Evolutionary conservation across 2,888 invertebrate species (phyloP), one percentile per base, ranked within the genome.

Genomic region (Clanis bilineata): DNA sequence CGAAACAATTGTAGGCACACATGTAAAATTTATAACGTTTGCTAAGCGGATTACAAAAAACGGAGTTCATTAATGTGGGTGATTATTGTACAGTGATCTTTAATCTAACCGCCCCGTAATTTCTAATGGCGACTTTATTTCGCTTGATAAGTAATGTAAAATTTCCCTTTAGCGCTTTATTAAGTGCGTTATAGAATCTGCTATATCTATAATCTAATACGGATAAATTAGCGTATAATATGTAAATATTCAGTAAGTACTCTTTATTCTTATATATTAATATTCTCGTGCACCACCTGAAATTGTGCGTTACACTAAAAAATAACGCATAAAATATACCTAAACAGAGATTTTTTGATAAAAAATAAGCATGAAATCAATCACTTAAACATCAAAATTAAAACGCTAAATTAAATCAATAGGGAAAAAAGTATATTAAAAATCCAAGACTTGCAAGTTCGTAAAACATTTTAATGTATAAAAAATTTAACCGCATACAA

Each of bases 11-110:
- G 73, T 73, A 73, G 69, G 71, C 72, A 72, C 70, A 75, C 69
- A 71, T 71, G 74, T 70, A 77, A 76, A 77, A 76, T 79, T 80
- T 77, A 74, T 80, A 83, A 76, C 71, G 74, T 78, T 79, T 79
- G 76, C 72, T 77, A 76, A 81, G 77, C 81, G 74, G 75, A 74
- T 79, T 79, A 70, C 71, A 61, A 70, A 74, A 60, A 56, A 60
- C 51, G 18, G 51, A 32, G 28, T 51, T 28, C 51, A 51, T 51
- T 28, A 32, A 51, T 51, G 51, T 4, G 51, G 32, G 51, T 51
- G 32, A 51, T 51, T 51, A 51, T 51, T 28, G 18, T 41, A 51
- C 28, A 51, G 32, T 51, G 51, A 51, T 51, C 18, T 51, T 51
- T 51, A 47, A 47, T 47, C 28, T 15, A 32, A 32, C 51, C 32